Evolutionary conservation across 2,797 vertebrate genomes (phyloP).

Genomic region (Phataginus tricuspis): DNA sequence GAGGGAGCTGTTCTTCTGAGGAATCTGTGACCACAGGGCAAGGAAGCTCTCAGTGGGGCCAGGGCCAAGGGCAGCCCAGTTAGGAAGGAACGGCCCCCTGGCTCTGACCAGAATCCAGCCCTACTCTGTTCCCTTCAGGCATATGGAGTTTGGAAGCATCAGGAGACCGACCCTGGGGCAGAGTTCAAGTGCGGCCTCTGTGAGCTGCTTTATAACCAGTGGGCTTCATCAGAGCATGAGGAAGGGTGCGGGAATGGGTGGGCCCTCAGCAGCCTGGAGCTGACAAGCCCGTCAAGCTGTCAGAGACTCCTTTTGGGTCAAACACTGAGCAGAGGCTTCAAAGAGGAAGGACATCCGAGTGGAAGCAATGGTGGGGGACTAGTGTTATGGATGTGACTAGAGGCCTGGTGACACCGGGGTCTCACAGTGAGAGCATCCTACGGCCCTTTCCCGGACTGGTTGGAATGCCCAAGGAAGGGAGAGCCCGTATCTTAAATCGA

Average conservation of each 20-base stretch:
- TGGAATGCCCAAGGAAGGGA: neutral
- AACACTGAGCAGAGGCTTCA: no score
- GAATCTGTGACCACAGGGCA: neutral
- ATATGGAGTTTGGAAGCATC: neutral
- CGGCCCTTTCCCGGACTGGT: neutral
- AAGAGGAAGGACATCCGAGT: neutral
- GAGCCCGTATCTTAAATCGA: neutral
- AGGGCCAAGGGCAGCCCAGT: neutral
- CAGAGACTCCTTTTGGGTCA: neutral
- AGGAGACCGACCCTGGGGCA: neutral
- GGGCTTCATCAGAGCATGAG: neutral
- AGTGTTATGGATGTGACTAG: no score
- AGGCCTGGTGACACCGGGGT: neutral
- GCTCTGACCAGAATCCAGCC: neutral
- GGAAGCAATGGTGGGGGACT: neutral
- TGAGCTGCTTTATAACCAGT: neutral
- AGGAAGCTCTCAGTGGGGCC: neutral
- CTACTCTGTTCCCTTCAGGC: neutral
- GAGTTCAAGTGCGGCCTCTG: neutral
- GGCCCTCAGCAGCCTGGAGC: neutral
- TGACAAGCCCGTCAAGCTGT: neutral
- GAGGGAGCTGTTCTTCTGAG: neutral
- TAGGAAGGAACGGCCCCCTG: neutral
- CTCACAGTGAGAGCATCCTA: neutral
- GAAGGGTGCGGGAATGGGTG: neutral